These are phyloP conservation scores for Bucorvus abyssinicus DNA, from an alignment of 2,797 vertebrate genomes.

Conservation along the genomic window DNA sequence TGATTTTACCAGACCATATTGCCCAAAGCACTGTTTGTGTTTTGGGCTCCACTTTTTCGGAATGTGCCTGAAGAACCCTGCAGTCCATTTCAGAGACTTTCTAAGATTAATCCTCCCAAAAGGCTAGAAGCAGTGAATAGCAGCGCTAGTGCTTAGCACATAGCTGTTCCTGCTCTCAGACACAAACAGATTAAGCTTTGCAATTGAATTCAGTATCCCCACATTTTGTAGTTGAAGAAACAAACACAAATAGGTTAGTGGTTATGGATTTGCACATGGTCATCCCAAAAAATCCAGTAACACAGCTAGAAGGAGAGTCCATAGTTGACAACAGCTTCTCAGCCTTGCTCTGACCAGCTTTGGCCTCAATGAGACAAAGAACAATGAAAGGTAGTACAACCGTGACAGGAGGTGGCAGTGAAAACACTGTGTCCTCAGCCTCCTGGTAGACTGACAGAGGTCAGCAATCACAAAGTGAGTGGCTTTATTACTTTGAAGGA, in stretches of 20 bases:
- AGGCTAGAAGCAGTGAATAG: background rate
- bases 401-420: background rate
- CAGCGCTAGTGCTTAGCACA: background rate
- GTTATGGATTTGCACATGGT: background rate
- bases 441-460: background rate
- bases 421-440: background rate
- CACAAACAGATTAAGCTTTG: background rate
- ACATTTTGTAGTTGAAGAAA: background rate
- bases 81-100: background rate
- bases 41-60: background rate
- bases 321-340: background rate
- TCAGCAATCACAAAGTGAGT: background rate
- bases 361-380: background rate
- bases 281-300: background rate
- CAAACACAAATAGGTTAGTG: background rate
- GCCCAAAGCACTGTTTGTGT: background rate
- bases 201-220: background rate
- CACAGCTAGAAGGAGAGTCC: background rate
- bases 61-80: background rate
- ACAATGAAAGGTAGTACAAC: background rate
- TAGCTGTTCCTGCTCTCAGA: background rate
- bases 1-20: background rate
- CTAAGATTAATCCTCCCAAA: background rate
- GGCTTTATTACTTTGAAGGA: background rate
- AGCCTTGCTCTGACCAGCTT: background rate